A percentile compares a stretch with the other conserved stretches of the same genome.
Conservation (phyloP, 2,797 vertebrate species). For the Carapus acus region DNA sequence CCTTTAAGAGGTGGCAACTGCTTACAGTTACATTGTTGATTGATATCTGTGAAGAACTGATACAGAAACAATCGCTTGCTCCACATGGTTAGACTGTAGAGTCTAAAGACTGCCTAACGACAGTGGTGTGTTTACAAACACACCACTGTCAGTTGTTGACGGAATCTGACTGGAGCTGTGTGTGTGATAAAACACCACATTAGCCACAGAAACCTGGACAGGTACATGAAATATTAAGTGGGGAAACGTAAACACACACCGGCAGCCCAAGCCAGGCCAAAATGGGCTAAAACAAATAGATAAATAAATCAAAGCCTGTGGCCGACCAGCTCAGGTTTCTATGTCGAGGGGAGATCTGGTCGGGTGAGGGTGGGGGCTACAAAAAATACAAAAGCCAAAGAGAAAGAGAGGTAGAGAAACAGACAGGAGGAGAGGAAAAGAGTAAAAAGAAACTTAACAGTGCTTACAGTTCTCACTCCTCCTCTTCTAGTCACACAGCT, state of each 20-base stretch:
- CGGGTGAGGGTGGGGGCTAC: background rate
- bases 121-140: no score
- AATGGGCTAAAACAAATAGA: slow-evolving; percentile 18
- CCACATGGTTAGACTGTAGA: no score
- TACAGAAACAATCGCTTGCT: no score
- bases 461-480: no score
- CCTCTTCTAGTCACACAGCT: no score
- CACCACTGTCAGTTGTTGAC: background rate
- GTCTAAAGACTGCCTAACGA: no score
- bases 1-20: no score
- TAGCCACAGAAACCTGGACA: slow-evolving; percentile 22
- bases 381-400: slow-evolving; percentile 2
- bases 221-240: slow-evolving; percentile 61
- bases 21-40: no score
- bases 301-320: slow-evolving; percentile 30
- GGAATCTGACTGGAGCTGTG: slow-evolving; percentile 18
- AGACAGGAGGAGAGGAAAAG: no score
- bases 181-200: slow-evolving; percentile 26
- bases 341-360: slow-evolving; percentile 13
- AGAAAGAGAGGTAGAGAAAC: background rate
- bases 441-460: no score
- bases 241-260: slow-evolving; percentile 53
- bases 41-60: no score
- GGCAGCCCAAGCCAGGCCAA: slow-evolving; percentile 19
- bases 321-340: slow-evolving; percentile 20